phyloP scores from a whole-genome alignment of 2,113 vertebrate genomes.

The Hemiprocne comata region DNA sequence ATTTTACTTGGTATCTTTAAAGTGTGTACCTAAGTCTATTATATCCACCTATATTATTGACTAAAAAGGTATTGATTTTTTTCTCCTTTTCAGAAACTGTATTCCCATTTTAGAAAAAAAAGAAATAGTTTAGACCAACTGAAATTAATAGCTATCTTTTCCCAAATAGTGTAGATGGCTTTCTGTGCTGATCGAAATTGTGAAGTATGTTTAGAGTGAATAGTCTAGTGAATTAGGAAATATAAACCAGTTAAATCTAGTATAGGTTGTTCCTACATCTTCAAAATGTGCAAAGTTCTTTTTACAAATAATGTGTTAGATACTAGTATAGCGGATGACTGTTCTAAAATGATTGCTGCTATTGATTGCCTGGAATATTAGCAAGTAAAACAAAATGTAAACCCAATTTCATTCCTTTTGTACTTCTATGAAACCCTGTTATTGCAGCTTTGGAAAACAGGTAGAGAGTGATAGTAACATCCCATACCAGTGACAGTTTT shows the following conservation, averaged over 20 bases:
- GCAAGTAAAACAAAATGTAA: neutral
- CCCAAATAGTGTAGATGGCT: neutral
- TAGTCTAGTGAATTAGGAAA: neutral
- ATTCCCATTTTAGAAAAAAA: neutral
- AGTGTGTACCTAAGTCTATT: neutral
- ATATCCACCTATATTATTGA: neutral
- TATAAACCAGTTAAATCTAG: neutral
- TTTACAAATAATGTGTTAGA: neutral
- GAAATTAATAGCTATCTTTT: neutral
- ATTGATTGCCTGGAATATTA: neutral
- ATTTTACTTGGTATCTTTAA: neutral
- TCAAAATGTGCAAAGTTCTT: neutral
- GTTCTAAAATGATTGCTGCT: neutral
- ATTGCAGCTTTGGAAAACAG: neutral
- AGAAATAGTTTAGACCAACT: neutral
- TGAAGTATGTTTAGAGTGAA: neutral
- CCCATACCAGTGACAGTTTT: neutral
- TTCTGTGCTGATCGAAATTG: neutral
- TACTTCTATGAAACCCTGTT: neutral
- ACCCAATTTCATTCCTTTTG: neutral
- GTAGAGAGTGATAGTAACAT: neutral
- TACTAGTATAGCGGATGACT: neutral
- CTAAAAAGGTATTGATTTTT: neutral
- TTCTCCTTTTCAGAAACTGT: neutral
- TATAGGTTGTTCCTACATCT: neutral